Base-by-base conservation (phyloP, 2,888 invertebrate genomes). In the Megamerina dolium region DNA sequence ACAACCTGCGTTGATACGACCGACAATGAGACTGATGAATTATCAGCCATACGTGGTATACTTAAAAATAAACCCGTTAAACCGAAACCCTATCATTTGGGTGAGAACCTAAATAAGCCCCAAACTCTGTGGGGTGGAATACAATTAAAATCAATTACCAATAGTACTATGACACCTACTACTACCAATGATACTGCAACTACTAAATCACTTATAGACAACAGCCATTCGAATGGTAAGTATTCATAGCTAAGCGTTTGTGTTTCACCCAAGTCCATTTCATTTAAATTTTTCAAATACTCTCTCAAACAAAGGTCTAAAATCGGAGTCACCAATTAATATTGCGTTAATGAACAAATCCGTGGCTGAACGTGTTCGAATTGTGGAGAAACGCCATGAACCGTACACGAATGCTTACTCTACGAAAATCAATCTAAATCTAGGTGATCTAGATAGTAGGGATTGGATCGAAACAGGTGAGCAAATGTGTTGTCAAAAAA, bases 31-130 rank as follows among this genome's bases (percentile, higher is more conserved):
- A 61, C 55, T 12, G 68, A 73, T 55, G 72, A 77, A 61, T 67
- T 71, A 53, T 68, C 77, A 63, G 59, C 58, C 3, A 79, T 82
- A 61, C 79, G 81, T 57, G 81, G 84, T 57, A 84, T 84, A 69
- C 73, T 84, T 59, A 85, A 84, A 70, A 84, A 84, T 59, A 84
- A 82, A 70, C 82, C 83, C 37, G 74, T 80, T 31, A 83, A 83
- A 64, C 84, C 84, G 59, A 82, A 79, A 66, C 83, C 84, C 55
- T 85, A 84, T 23, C 80, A 83, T 63, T 73, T 85, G 57, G 84
- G 83, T 39, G 82, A 82, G 64, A 80, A 80, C 66, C 75, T 78
- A 60, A 75, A 73, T 46, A 67, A 58, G 30, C 55, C 67, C 8
- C 69, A 70, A 44, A 69, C 61, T 4, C 48, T 75, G 23, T 79